Base-by-base conservation (phyloP, 1,140 invertebrate genomes). In the Procambarus virginalis region DNA sequence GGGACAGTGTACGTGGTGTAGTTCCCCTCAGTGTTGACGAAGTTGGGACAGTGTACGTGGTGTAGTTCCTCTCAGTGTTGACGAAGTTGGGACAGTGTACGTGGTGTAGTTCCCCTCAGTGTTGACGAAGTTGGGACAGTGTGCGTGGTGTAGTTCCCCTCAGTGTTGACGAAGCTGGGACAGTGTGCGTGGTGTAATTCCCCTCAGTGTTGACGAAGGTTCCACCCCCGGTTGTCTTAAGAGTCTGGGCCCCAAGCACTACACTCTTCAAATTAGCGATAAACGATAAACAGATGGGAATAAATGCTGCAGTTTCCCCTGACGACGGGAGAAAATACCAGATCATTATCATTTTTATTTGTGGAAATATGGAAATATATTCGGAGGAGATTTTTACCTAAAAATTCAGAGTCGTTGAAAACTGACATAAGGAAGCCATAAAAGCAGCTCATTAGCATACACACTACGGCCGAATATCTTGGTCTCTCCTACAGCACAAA, bases 391-490 rank as follows among this genome's bases (percentile, higher is more conserved):
- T 34, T 34, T 73, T 34, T 73, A 73, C n/a, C n/a, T 73, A 34
- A 73, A 73, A 73, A 73, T 73, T 73, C 68, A 34, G 68, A 22
- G 68, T 73, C 68, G 68, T 73, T 73, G 68, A 73, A 73, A 73
- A 73, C 68, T 73, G 68, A 73, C 68, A 34, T 73, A 73, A 73
- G 68, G 68, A 73, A 73, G n/a, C 68, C 68, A 34, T 73, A 73
- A 73, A 73, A 22, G n/a, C 68, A 73, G n/a, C 22, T 73, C 68
- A 73, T 73, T 73, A 73, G 68, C 68, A 73, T 73, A 73, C n/a
- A 73, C 22, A 34, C 68, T 20, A 73, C 4, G 68, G n/a, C n/a
- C 6, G 68, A 73, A 45, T 73, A 73, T 73, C 68, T 22, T 73
- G n/a, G 68, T 68, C 20, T n/a, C 64, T 68, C 64, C 12, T 8